Base-by-base conservation (phyloP, 2,888 invertebrate genomes). In the Lomographa bimaculata region DNA sequence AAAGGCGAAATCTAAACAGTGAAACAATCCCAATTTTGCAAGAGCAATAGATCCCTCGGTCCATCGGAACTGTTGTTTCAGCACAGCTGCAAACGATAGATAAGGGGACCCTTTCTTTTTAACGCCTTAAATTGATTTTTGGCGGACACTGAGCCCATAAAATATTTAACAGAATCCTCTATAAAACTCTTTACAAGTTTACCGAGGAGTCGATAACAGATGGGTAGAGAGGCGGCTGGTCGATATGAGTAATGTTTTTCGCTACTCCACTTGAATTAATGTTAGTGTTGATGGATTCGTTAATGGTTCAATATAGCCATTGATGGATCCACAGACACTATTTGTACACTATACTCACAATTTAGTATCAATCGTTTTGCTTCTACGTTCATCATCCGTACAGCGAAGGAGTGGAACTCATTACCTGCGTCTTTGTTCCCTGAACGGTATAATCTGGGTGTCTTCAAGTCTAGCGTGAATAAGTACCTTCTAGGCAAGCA, bases 91-190 rank as follows among this genome's bases (percentile, higher is more conserved):
- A 61, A 57, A 46, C 47, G 41, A 43, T 46, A 74, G 85, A 84
- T 85, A 86, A 83, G 79, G 50, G 73, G n/a, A 71, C 71, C 84
- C 84, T 70, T 78, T 73, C 68, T 73, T 76, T 69, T 69, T 71
- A 78, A 68, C 67, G 71, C 71, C 70, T 76, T 68, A 73, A 81
- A 83, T 82, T 76, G 77, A 82, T 79, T 79, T 81, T 72, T 64
- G 64, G 58, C 50, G 54, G 64, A 64, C 69, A 67, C 54, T 58
- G 60, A 62, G 57, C 50, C 65, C 57, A 70, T 81, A 73, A 79
- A 79, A 81, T 79, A 75, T 78, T 74, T 72, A 75, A 70, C 70
- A 61, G 60, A 62, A 57, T 53, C 57, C 56, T 54, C 50, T 46
- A 59, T 44, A 57, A 59, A 52, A 50, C 41, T 65, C 38, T 65